Base-by-base conservation (phyloP, 2,888 invertebrate genomes). In the Trichacis sp. region DNA sequence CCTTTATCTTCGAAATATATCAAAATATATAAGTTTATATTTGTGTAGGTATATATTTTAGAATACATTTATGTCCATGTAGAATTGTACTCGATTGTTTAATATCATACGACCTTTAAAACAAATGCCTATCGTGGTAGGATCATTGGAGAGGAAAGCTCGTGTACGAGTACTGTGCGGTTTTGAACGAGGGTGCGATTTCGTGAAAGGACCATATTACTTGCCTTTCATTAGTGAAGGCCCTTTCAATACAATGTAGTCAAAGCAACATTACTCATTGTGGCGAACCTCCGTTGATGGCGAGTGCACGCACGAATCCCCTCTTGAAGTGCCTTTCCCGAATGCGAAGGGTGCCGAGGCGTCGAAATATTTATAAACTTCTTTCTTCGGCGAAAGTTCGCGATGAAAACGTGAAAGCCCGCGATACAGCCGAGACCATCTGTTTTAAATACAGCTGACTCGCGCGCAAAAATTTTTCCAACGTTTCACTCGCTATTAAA, bases 291-390 rank as follows among this genome's bases (percentile, higher is more conserved):
- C 53, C 63, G 42, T 49, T 64, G 58, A 58, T 58, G 52, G 63
- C 58, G 54, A 56, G 53, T 64, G 63, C 53, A 58, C 50, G 63
- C 54, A 47, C 56, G 36, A 53, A 48, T 57, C 57, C 54, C 50
- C n/a, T 42, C 49, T 51, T 24, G 47, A 64, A 63, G 53, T 42
- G 52, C 30, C 43, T 33, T 42, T 48, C 50, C 33, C 59, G 42
- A 54, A 51, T 42, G n/a, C 12, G 52, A 52, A 52, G 58, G 58
- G 19, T 47, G 49, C 14, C 48, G 45, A 20, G 18, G 49, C 50
- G 51, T 52, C 58, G 52, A 59, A 59, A 59, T 59, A 59, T 64
- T 59, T 49, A 64, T 64, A 59, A 59, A 47, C 64, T 59, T 51
- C 49, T 48, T 59, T 55, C 48, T 54, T 38, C 29, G 42, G 51